These are phyloP conservation scores for Carlito syrichta DNA, from an alignment of 2,113 vertebrate species.

Conservation along the genomic window DNA sequence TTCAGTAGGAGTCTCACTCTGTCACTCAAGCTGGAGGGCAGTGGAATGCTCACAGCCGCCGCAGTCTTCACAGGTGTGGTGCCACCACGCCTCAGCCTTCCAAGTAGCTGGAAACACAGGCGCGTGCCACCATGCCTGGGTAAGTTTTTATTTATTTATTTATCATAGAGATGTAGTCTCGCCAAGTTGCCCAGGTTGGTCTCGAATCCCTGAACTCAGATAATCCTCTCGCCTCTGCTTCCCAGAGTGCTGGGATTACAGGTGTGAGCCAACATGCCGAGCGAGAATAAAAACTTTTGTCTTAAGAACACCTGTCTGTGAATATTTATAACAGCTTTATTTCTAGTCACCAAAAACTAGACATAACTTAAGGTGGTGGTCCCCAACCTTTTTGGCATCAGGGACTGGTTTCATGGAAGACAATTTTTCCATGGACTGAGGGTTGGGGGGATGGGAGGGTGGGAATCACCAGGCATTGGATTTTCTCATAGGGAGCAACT, in stretches of 20 bases:
- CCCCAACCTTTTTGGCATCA: too few relatives aligned
- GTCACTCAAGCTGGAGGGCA: neutral
- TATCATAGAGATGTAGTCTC: neutral
- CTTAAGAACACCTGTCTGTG: too few relatives aligned
- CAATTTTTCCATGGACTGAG: too few relatives aligned
- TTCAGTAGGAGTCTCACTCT: neutral
- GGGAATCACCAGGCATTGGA: too few relatives aligned
- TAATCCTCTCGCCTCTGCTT: neutral
- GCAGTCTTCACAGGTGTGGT: neutral
- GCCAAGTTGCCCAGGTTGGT: neutral
- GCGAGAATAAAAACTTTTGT: too few relatives aligned
- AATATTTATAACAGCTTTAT: neutral
- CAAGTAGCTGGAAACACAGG: neutral
- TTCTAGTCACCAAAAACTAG: neutral
- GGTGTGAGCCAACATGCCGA: neutral
- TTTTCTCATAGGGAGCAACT: too few relatives aligned
- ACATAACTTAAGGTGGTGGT: neutral
- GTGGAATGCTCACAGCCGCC: neutral
- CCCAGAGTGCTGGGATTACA: neutral
- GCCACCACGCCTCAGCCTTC: neutral
- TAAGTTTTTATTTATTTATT: neutral
- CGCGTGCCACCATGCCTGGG: neutral
- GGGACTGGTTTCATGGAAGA: too few relatives aligned
- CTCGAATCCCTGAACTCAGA: neutral
- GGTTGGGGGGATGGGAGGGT: too few relatives aligned